A percentile compares a stretch with the other conserved stretches of the same genome.
These are phyloP conservation scores for Cassiopea xamachana DNA, from an alignment of 30 jellyfish, hydroid and myxozoan genomes.

Conservation along the genomic window DNA sequence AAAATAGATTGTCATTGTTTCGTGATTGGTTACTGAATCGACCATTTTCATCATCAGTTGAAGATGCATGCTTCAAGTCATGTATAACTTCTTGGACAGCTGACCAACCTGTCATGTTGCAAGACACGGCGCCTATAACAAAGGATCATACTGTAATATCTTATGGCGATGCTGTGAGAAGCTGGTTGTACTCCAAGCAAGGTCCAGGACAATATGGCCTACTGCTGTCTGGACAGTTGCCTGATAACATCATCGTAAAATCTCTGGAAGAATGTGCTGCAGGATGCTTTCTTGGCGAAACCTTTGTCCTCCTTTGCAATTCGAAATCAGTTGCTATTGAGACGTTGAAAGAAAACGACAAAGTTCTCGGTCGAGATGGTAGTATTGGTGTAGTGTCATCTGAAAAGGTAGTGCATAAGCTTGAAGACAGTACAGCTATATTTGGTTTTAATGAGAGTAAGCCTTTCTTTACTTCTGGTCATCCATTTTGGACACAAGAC, in stretches of 20 bases:
- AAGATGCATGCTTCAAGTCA: constrained; percentile 35
- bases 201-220: constrained; percentile 32
- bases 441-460: constrained; percentile 54
- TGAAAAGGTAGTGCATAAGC: constrained; percentile 39
- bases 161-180: constrained; percentile 47
- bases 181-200: constrained; percentile 31
- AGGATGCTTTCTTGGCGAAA: constrained; percentile 35
- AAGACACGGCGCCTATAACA: background rate
- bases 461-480: constrained; percentile 53
- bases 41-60: constrained; percentile 16
- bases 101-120: background rate
- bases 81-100: constrained; percentile 32
- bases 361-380: constrained; percentile 33
- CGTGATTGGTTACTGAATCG: constrained; percentile 29
- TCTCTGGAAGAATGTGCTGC: background rate
- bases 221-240: background rate
- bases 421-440: constrained; percentile 20
- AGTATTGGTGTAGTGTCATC: constrained; percentile 48
- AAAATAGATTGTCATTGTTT: background rate
- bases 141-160: constrained; percentile 13
- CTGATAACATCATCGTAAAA: background rate
- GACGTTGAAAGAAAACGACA: constrained; percentile 15
- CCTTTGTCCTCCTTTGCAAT: constrained; percentile 30
- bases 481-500: constrained; percentile 76
- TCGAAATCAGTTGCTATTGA: constrained; percentile 20